Evolutionary conservation across 2,113 vertebrate species (phyloP).

Genomic region (Gasterosteus aculeatus): DNA sequence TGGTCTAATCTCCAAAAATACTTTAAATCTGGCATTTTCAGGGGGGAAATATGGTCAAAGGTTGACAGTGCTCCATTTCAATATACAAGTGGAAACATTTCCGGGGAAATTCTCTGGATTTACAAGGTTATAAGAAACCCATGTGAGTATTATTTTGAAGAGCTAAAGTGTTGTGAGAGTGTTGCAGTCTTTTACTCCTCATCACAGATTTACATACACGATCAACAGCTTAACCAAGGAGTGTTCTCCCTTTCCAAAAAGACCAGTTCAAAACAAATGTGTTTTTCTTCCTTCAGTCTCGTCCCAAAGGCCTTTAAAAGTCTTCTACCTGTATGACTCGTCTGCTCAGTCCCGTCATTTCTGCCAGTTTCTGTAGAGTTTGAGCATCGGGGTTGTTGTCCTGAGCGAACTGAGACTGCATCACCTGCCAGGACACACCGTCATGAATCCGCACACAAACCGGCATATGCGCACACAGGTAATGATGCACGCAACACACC

Average conservation of each 20-base stretch:
- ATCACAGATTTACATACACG: background rate
- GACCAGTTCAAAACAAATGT: too few relatives aligned
- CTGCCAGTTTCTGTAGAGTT: conserved; percentile 91
- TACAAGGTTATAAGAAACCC: background rate
- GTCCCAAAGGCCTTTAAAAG: fast-evolving
- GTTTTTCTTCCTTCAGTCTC: background rate
- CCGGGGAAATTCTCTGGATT: background rate
- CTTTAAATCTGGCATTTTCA: background rate
- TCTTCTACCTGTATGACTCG: conserved; percentile 92
- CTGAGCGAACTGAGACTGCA: conserved; percentile 93
- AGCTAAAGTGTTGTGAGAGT: background rate
- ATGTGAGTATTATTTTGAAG: background rate
- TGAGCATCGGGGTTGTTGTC: conserved; percentile 94
- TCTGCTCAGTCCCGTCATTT: conserved; percentile 93
- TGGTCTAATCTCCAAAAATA: background rate
- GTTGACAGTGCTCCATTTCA: background rate
- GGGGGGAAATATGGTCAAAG: background rate
- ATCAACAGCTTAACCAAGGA: background rate
- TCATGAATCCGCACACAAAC: background rate
- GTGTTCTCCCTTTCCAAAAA: background rate
- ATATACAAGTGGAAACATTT: background rate
- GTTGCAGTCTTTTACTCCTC: background rate
- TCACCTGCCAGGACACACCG: conserved; percentile 81
- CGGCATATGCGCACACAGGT: background rate
- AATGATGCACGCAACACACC: conserved; percentile 63